Evolutionary conservation across 2,888 invertebrate genomes (phyloP).

Genomic region (Chrysotoxum bicinctum): DNA sequence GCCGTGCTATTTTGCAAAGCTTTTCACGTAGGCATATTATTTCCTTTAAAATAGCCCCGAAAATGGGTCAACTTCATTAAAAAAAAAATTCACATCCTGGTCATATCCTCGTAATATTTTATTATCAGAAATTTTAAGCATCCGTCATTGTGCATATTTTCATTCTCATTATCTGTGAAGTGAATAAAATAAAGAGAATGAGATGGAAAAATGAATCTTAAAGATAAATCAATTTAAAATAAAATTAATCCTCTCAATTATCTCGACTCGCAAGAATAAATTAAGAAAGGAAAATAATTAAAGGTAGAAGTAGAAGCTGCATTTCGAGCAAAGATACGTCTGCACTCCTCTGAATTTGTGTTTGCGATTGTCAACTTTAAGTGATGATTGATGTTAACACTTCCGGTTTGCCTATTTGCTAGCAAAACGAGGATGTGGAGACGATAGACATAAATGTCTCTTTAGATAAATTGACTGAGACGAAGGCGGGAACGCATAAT

Average conservation of each 20-base stretch:
- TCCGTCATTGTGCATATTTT: constrained; percentile 15
- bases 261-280: neutral
- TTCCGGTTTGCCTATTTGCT: constrained; percentile 16
- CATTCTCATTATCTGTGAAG: constrained; percentile 6
- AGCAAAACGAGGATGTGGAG: neutral
- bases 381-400: constrained; percentile 60
- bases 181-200: neutral
- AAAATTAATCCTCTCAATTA: neutral
- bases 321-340: neutral
- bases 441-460: constrained; percentile 35
- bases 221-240: neutral
- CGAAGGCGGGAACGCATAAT: constrained; percentile 55
- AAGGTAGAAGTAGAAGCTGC: neutral
- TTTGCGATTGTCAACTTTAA: constrained; percentile 22
- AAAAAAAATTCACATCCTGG: constrained; percentile 22
- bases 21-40: constrained; percentile 2
- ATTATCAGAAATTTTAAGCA: constrained; percentile 11
- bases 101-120: constrained; percentile 18
- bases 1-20: neutral
- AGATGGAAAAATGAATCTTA: neutral
- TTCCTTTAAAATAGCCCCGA: neutral
- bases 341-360: neutral
- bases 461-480: constrained; percentile 49
- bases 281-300: neutral
- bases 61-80: constrained; percentile 38